Evolutionary conservation across 2,888 invertebrate genomes (phyloP).

Genomic region (Drosophila quinaria): DNA sequence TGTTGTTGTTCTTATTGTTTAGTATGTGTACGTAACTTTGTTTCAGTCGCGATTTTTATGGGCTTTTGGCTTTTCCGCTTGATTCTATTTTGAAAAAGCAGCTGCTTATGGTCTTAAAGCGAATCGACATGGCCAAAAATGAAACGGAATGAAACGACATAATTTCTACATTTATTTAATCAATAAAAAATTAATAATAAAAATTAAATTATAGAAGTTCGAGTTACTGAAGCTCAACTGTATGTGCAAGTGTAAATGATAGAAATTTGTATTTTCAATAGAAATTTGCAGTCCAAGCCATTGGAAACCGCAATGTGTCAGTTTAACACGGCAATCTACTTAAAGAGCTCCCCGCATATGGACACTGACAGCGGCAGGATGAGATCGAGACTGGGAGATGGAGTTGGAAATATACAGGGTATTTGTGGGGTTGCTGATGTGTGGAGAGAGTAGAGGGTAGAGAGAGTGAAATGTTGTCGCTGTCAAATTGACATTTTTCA

Average conservation of each 20-base stretch:
- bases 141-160: constrained; percentile 39
- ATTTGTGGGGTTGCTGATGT: neutral
- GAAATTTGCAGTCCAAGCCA: constrained; percentile 60
- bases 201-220: too few species aligned
- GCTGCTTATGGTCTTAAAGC: constrained; percentile 58
- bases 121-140: constrained; percentile 39
- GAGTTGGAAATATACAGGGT: neutral
- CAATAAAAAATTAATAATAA: too few species aligned
- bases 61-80: constrained; percentile 76
- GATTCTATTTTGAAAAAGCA: constrained; percentile 71
- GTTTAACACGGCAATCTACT: constrained; percentile 75
- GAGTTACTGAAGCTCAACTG: too few species aligned
- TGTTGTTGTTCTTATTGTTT: constrained; percentile 51
- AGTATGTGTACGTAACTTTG: constrained; percentile 73
- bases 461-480: constrained; percentile 32
- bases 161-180: constrained; percentile 42
- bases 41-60: constrained; percentile 67
- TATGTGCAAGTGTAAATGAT: too few species aligned
- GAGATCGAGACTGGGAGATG: neutral
- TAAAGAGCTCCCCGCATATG: constrained; percentile 53
- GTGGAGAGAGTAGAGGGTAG: neutral
- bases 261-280: constrained; percentile 55
- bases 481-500: constrained; percentile 78
- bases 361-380: constrained; percentile 15
- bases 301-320: constrained; percentile 59